Conservation (phyloP, 2,797 vertebrate genomes). For the Danionella dracula region DNA sequence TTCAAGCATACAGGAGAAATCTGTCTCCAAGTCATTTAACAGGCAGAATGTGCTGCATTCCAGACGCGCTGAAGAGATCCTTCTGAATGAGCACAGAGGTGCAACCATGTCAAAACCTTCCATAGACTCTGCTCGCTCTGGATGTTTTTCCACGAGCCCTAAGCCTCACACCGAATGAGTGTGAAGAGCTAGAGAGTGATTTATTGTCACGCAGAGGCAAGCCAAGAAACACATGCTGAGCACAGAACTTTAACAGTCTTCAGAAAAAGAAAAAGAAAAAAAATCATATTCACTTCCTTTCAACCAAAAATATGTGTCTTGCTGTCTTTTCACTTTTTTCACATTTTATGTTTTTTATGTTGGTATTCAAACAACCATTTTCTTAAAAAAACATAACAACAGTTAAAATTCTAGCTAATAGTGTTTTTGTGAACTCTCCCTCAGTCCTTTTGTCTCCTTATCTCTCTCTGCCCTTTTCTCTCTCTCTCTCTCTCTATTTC, state of each 20-base stretch:
- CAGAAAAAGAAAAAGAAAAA: not conserved
- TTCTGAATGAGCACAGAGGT: slow-evolving; percentile 2
- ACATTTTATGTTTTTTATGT: too few relatives aligned
- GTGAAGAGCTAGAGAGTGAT: slow-evolving; percentile 12
- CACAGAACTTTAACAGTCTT: not conserved
- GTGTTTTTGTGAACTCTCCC: too few relatives aligned
- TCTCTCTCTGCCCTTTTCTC: too few relatives aligned
- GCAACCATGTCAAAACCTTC: slow-evolving; percentile 1
- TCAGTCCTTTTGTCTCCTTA: too few relatives aligned
- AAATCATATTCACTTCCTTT: not conserved
- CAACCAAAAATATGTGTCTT: too few relatives aligned
- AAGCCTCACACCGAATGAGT: not conserved
- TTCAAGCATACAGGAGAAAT: slow-evolving; percentile 27
- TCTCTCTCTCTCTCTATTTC: too few relatives aligned
- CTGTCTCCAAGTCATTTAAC: slow-evolving; percentile 44
- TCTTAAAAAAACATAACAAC: too few relatives aligned
- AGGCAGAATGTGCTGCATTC: slow-evolving; percentile 28
- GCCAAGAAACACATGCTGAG: slow-evolving; percentile 15
- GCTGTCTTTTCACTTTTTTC: too few relatives aligned
- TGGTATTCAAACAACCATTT: too few relatives aligned
- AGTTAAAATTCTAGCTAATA: too few relatives aligned
- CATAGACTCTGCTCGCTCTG: not conserved
- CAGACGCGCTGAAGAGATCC: not conserved
- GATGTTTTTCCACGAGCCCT: slow-evolving; percentile 6
- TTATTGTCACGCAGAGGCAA: not conserved